phyloP scores from a whole-genome alignment of 2,113 vertebrate genomes.

The Siphamia tubifer region DNA sequence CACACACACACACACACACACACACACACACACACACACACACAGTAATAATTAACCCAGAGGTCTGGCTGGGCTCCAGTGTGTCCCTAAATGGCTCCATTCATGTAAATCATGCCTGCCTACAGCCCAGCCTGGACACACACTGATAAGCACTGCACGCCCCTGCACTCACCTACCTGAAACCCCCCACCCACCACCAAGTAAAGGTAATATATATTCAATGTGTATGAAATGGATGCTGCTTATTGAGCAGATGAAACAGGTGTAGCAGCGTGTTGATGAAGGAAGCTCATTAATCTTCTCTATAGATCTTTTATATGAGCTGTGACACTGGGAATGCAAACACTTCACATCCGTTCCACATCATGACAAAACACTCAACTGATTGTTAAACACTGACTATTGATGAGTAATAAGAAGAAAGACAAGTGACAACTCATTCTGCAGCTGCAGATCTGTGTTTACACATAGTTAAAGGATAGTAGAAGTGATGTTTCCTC shows the following conservation, averaged over 20 bases:
- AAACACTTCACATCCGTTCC: background rate
- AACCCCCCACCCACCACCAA: no score
- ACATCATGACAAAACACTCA: background rate
- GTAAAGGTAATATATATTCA: background rate
- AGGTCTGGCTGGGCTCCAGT: constrained; percentile 55
- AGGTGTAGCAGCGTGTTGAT: background rate
- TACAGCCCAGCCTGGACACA: constrained; percentile 63
- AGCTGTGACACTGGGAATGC: background rate
- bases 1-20: background rate
- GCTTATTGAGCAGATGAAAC: background rate
- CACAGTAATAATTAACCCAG: constrained; percentile 64
- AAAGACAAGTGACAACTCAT: constrained; percentile 28
- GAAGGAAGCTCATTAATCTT: background rate
- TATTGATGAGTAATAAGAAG: constrained; percentile 36
- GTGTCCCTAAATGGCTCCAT: constrained; percentile 67
- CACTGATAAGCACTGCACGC: constrained; percentile 62
- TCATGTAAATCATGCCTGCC: constrained; percentile 69
- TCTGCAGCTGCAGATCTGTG: constrained; percentile 15
- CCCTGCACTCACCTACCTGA: constrained; percentile 40
- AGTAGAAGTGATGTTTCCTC: background rate
- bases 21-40: background rate
- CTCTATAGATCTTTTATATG: background rate
- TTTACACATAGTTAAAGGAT: constrained; percentile 52
- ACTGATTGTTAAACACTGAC: constrained; percentile 19
- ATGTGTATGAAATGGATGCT: background rate